Evolutionary conservation across 1,140 invertebrate genomes (phyloP).

Genomic region (Diachasma alloeum): DNA sequence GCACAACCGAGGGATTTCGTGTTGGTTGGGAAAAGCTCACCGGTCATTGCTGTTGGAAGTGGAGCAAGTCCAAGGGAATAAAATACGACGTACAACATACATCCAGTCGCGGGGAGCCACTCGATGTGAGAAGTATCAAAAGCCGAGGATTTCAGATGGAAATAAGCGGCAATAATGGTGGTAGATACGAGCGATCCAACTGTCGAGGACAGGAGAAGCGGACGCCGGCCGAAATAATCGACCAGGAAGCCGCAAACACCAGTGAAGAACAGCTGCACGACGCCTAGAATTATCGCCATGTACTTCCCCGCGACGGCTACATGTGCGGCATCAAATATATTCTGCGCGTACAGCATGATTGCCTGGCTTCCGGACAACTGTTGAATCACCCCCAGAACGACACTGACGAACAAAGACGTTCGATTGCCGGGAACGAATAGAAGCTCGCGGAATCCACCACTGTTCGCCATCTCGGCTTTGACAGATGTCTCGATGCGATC

Average conservation of each 20-base stretch:
- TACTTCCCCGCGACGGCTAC: conserved; percentile 60
- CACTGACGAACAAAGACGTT: conserved; percentile 69
- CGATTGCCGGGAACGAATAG: conserved; percentile 67
- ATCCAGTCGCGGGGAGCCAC: conserved; percentile 70
- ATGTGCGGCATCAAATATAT: conserved; percentile 72
- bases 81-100: conserved; percentile 71
- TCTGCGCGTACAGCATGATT: conserved; percentile 75
- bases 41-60: conserved; percentile 75
- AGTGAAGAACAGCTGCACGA: conserved; percentile 70
- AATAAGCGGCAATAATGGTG: conserved; percentile 62
- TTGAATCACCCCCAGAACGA: conserved; percentile 73
- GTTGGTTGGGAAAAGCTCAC: conserved; percentile 76
- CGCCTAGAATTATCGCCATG: conserved; percentile 73
- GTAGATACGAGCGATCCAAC: conserved; percentile 63
- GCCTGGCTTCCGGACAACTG: conserved; percentile 78
- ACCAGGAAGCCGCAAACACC: conserved; percentile 69
- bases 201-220: conserved; percentile 70
- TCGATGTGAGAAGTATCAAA: conserved; percentile 57
- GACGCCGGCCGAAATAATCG: conserved; percentile 74
- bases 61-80: conserved; percentile 75
- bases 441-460: conserved; percentile 67
- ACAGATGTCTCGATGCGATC: conserved; percentile 69
- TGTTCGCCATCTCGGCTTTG: conserved; percentile 65
- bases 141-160: conserved; percentile 64
- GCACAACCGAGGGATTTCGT: conserved; percentile 73